These are phyloP conservation scores for Chroicocephalus ridibundus DNA, from an alignment of 2,113 vertebrate genomes.

Conservation along the genomic window DNA sequence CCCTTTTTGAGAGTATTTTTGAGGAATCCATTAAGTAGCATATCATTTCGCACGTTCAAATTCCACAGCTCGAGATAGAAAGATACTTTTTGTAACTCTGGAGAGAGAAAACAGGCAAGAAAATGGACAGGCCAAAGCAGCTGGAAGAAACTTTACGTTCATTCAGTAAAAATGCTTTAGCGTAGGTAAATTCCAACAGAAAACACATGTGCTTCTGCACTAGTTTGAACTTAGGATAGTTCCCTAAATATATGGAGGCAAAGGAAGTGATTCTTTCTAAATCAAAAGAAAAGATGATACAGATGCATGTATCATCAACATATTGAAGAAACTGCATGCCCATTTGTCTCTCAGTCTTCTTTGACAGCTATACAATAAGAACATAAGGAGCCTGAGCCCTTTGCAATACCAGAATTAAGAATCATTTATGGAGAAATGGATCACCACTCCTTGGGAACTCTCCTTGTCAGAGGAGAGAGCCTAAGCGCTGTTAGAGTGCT, in stretches of 20 bases:
- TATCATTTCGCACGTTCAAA: background rate
- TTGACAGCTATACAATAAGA: background rate
- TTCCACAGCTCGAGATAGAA: background rate
- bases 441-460: background rate
- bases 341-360: background rate
- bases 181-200: background rate
- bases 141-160: background rate
- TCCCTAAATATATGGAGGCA: background rate
- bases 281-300: background rate
- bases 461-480: background rate
- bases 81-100: background rate
- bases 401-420: background rate
- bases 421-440: background rate
- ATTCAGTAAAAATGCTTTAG: background rate
- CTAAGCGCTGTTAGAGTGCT: background rate
- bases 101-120: background rate
- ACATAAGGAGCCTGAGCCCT: background rate
- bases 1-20: background rate
- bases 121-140: background rate
- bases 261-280: background rate
- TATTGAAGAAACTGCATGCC: background rate
- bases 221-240: background rate
- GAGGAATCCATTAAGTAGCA: background rate
- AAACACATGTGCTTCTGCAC: rapidly evolving
- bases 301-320: background rate